These are phyloP conservation scores for Pseudomyrmex sp. DNA, from an alignment of 1,140 invertebrate genomes.

Conservation along the genomic window DNA sequence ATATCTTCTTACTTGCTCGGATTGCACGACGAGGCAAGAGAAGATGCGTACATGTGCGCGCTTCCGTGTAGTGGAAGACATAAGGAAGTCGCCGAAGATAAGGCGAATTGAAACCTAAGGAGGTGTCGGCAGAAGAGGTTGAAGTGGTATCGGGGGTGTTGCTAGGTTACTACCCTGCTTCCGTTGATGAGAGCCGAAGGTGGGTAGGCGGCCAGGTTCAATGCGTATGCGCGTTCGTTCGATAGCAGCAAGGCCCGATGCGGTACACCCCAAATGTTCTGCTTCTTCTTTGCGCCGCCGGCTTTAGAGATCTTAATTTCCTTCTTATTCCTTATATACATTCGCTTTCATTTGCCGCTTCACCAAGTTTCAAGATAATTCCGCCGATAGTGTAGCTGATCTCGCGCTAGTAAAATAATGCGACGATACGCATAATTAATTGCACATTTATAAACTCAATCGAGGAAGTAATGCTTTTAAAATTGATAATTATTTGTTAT, in stretches of 20 bases:
- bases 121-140: constrained; percentile 76
- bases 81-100: constrained; percentile 81
- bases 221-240: constrained; percentile 51
- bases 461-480: too few species aligned
- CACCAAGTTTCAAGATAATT: constrained; percentile 21
- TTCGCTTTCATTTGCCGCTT: constrained; percentile 37
- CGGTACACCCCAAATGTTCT: constrained; percentile 63
- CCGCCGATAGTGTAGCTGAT: background rate
- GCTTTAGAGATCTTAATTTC: constrained; percentile 64
- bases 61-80: constrained; percentile 34
- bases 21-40: constrained; percentile 18
- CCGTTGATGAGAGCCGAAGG: constrained; percentile 62
- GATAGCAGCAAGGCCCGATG: constrained; percentile 41
- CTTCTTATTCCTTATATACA: constrained; percentile 19
- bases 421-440: background rate
- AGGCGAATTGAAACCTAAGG: constrained; percentile 80
- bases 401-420: constrained; percentile 12
- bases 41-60: too few species aligned
- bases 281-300: constrained; percentile 33
- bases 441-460: background rate
- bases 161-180: constrained; percentile 82
- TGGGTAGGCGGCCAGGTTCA: constrained; percentile 38
- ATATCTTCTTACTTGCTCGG: constrained; percentile 45
- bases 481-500: too few species aligned
- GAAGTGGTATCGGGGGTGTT: constrained; percentile 80